Base-by-base conservation (phyloP, 2,113 vertebrate species). In the Plotosus lineatus region DNA sequence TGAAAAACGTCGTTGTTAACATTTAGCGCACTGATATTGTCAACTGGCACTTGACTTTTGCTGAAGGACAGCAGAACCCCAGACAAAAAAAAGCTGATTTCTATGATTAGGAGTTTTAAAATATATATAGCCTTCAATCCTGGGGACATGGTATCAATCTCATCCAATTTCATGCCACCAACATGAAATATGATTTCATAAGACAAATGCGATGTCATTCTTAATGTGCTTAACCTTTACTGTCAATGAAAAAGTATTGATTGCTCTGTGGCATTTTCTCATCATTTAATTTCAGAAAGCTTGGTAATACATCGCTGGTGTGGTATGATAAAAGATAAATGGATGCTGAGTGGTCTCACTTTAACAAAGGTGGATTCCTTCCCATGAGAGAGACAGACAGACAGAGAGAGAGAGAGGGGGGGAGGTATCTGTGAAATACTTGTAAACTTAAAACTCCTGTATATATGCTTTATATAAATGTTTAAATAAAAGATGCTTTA, bases 201-300 rank as follows among this genome's bases (percentile, higher is more conserved):
- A 93, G 93, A 94, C 92, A 93, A 94, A 94, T 94, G 93, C 91
- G 87, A 92, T 94, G 92, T 93, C 93, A 92, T 94, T 94, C 92
- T 94, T 94, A 94, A 94, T 94, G 92, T 93, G 92, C 92, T 94
- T 94, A 94, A 94, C 92, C 93, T 94, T 94, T 94, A 93, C 93
- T 94, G 93, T 94, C 93, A 93, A 94, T 94, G 92, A 93, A 94
- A 94, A 94, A 94, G 91, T 94, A 94, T 94, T 90, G 93, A 94
- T 94, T 89, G 90, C 86, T 89, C 88, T 0, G 83, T 93, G 91
- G 88, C 89, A 92, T 94, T 93, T 93, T 93, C 91, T 92, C 91
- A 90, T 93, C 91, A 94, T 94, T 94, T 92, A 90, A 93, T 94
- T 94, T 94, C 87, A 91, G 92, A 94, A 93, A 91, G 90, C 87